Evolutionary conservation across 1,140 invertebrate genomes (phyloP).

Genomic region (Diprion similis): DNA sequence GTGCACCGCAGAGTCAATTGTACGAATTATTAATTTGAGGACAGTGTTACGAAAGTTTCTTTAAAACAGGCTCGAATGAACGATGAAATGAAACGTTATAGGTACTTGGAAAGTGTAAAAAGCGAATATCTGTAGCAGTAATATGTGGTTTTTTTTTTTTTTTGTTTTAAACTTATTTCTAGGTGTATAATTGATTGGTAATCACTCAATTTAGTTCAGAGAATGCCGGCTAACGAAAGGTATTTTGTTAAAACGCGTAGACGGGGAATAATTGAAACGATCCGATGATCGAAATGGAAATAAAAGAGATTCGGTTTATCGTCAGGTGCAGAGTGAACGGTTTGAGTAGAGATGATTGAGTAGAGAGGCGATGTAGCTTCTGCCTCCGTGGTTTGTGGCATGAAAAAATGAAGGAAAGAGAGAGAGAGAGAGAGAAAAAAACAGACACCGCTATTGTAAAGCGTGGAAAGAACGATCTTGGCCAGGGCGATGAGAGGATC

Average conservation of each 20-base stretch:
- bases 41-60: background rate
- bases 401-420: background rate
- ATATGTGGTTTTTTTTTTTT: no score
- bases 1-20: background rate
- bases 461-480: background rate
- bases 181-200: no score
- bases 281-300: background rate
- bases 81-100: no score
- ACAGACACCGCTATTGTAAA: background rate
- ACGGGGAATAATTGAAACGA: background rate
- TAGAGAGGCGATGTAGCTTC: no score
- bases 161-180: no score
- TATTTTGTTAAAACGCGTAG: background rate
- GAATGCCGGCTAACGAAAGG: no score
- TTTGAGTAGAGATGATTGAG: no score
- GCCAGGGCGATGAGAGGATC: background rate
- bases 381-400: no score
- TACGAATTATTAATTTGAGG: background rate
- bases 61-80: no score
- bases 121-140: no score
- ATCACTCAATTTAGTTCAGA: no score
- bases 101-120: background rate
- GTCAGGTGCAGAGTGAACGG: background rate
- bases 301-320: background rate
- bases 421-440: background rate